phyloP scores from a whole-genome alignment of 2,113 vertebrate genomes.

The Mesembrinibis cayennensis region DNA sequence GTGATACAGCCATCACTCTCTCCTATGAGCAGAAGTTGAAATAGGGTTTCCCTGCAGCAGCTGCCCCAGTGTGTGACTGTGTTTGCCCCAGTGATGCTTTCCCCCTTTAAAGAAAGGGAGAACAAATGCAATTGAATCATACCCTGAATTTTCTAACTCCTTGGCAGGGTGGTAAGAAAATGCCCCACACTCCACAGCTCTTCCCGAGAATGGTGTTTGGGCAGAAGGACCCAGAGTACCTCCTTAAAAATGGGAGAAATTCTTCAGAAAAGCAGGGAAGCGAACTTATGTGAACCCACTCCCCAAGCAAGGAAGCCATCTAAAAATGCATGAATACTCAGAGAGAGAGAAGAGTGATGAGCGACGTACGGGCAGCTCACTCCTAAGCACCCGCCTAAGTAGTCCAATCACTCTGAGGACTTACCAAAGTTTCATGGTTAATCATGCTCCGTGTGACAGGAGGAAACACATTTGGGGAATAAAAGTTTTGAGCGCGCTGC shows the following conservation, averaged over 20 bases:
- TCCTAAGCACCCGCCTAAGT: not conserved
- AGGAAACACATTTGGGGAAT: conserved; percentile 15
- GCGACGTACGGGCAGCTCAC: accelerated
- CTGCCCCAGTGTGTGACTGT: not conserved
- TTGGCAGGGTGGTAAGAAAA: not conserved
- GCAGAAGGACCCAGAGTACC: not conserved
- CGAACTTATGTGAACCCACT: not conserved
- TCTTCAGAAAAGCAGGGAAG: not conserved
- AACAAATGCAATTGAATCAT: not conserved
- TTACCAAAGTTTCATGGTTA: conserved; percentile 3
- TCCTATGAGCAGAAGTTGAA: not conserved
- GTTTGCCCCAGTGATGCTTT: not conserved
- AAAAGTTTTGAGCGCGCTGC: not conserved
- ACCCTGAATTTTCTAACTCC: not conserved
- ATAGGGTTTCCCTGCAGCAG: not conserved
- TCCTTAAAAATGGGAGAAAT: not conserved
- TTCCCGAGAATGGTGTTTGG: not conserved
- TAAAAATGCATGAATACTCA: not conserved
- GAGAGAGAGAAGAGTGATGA: not conserved
- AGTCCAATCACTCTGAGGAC: conserved; percentile 18
- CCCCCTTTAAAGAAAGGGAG: not conserved
- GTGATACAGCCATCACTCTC: not conserved
- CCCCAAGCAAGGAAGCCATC: not conserved
- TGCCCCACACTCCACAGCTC: not conserved
- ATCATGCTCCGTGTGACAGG: conserved; percentile 17